A percentile compares a stretch with the other conserved stretches of the same genome.
Evolutionary conservation across 2,797 vertebrate genomes (phyloP).

Genomic region (Heteromormyrus szaboi): DNA sequence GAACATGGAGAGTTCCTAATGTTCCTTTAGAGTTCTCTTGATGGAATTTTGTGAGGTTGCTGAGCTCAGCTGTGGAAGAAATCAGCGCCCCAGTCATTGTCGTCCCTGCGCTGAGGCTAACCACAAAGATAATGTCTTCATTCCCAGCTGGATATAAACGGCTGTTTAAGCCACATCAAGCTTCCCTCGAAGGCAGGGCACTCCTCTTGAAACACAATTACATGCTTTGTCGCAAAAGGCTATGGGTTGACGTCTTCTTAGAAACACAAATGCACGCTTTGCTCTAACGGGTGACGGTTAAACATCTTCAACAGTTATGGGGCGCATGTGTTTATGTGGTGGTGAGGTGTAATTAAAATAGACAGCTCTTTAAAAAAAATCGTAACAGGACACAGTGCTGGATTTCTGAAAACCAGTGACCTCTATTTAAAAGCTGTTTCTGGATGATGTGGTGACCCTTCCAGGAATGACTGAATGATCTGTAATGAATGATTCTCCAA

Average conservation of each 20-base stretch:
- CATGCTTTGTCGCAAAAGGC: constrained; percentile 1
- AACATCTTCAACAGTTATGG: constrained; percentile 5
- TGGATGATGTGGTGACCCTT: neutral
- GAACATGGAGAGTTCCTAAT: neutral
- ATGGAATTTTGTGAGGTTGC: neutral
- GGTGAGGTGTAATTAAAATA: neutral
- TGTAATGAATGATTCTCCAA: neutral
- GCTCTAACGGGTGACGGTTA: neutral
- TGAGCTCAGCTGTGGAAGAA: neutral
- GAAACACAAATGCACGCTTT: neutral
- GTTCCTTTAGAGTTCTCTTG: neutral
- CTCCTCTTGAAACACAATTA: constrained; percentile 18
- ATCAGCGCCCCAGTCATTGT: neutral
- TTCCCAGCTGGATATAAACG: neutral
- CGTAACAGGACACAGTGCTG: neutral
- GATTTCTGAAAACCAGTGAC: neutral
- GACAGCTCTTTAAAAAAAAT: neutral
- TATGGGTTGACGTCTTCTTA: constrained; percentile 1
- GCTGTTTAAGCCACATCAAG: constrained; percentile 11
- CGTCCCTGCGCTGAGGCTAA: neutral
- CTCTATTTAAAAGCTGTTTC: neutral
- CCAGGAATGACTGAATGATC: neutral
- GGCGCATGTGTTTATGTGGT: neutral
- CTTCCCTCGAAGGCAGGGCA: neutral
- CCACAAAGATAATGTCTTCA: constrained; percentile 16